Conservation (phyloP, 2,888 invertebrate genomes). For the Hirtodrosophila alboralis region DNA sequence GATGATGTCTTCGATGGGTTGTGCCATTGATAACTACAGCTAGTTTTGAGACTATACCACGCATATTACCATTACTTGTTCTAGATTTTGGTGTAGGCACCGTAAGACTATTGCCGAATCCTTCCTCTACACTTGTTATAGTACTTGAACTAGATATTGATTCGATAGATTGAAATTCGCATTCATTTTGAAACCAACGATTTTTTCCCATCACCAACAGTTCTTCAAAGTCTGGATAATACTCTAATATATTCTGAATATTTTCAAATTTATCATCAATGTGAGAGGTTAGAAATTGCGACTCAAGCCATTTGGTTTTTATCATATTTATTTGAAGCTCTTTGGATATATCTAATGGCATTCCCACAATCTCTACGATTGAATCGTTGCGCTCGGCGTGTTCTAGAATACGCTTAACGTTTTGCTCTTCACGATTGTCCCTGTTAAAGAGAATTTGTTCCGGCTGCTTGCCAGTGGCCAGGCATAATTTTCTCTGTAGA, state of each 20-base stretch:
- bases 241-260: constrained; percentile 50
- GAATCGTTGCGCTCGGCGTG: constrained; percentile 11
- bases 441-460: constrained; percentile 54
- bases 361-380: constrained; percentile 50
- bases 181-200: neutral
- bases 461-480: constrained; percentile 35
- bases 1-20: constrained; percentile 25
- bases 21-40: constrained; percentile 53
- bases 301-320: constrained; percentile 48
- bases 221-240: constrained; percentile 51
- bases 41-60: neutral
- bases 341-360: constrained; percentile 31
- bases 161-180: constrained; percentile 10
- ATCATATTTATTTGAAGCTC: constrained; percentile 7
- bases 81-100: too few relatives aligned
- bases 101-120: too few relatives aligned
- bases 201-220: constrained; percentile 58
- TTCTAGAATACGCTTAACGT: constrained; percentile 54
- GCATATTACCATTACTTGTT: neutral
- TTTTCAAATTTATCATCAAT: constrained; percentile 31
- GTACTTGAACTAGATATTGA: constrained; percentile 14
- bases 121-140: too few relatives aligned
- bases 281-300: constrained; percentile 36
- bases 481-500: constrained; percentile 35
- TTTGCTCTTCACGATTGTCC: constrained; percentile 53